These are phyloP conservation scores for Brachypodius melanocephalos DNA, from an alignment of 2,113 vertebrate species.

Conservation along the genomic window DNA sequence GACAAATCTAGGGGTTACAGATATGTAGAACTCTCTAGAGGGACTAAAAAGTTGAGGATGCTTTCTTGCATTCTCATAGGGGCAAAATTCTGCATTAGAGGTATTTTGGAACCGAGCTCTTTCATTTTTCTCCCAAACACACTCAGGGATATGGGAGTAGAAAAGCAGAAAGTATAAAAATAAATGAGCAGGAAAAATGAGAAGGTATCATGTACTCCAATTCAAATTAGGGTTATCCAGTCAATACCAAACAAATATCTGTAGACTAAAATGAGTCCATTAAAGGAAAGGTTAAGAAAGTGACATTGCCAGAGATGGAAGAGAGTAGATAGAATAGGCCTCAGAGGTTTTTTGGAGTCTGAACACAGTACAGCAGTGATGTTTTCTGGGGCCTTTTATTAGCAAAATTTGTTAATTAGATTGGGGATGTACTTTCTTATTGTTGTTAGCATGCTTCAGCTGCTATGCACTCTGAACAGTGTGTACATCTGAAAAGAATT, in stretches of 20 bases:
- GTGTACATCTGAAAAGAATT: background rate
- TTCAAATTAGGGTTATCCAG: background rate
- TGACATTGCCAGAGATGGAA: background rate
- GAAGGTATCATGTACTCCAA: background rate
- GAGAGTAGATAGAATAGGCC: background rate
- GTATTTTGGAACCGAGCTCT: background rate
- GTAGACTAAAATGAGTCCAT: background rate
- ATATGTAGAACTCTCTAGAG: background rate
- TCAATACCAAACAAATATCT: background rate
- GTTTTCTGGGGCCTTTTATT: background rate
- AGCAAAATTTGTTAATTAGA: background rate
- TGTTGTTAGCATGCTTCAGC: background rate
- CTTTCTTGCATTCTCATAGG: background rate
- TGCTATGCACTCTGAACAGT: background rate
- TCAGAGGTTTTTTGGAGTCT: background rate
- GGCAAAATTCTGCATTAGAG: background rate
- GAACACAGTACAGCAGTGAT: background rate
- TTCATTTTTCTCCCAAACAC: background rate
- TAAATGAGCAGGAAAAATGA: background rate
- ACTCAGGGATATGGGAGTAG: background rate
- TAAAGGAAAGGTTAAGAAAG: background rate
- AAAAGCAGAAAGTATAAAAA: background rate
- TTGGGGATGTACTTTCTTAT: background rate
- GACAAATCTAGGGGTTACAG: background rate
- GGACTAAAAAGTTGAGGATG: background rate